Conservation (phyloP, 2,888 invertebrate genomes). For the Noctua janthina region DNA sequence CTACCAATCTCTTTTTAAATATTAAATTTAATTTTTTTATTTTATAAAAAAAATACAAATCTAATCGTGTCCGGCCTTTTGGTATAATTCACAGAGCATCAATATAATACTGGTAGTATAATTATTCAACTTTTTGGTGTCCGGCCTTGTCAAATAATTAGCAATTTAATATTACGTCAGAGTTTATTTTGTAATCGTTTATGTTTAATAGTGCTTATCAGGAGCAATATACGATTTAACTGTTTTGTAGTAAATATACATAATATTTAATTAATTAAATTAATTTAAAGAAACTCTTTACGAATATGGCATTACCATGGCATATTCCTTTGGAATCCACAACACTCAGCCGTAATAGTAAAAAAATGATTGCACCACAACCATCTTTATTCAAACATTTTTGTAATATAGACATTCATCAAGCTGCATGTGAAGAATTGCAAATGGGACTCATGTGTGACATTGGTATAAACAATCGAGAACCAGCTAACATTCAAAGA, state of each 20-base stretch:
- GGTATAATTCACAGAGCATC: too few species aligned
- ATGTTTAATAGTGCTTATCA: not conserved
- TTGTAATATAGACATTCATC: conserved; percentile 80
- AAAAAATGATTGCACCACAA: conserved; percentile 66
- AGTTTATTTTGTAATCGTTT: conserved; percentile 2
- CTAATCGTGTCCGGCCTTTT: not conserved
- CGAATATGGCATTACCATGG: conserved; percentile 84
- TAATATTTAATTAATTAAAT: not conserved
- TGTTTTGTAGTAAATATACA: too few species aligned
- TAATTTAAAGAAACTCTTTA: not conserved
- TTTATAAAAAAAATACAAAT: not conserved
- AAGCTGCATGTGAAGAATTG: conserved; percentile 83
- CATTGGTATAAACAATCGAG: conserved; percentile 81
- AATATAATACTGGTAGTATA: too few species aligned
- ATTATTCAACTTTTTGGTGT: not conserved
- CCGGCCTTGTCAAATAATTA: conserved; percentile 21
- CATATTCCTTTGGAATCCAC: conserved; percentile 84
- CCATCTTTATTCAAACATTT: conserved; percentile 82
- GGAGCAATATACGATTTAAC: not conserved
- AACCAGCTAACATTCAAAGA: conserved; percentile 83
- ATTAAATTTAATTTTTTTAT: too few species aligned
- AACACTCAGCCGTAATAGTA: conserved; percentile 71
- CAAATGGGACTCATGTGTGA: conserved; percentile 88
- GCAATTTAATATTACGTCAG: conserved; percentile 5
- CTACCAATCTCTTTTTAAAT: not conserved